A percentile compares a stretch with the other conserved stretches of the same genome.
phyloP scores from a whole-genome alignment of 2,888 invertebrate genomes.

The Zele albiditarsus region DNA sequence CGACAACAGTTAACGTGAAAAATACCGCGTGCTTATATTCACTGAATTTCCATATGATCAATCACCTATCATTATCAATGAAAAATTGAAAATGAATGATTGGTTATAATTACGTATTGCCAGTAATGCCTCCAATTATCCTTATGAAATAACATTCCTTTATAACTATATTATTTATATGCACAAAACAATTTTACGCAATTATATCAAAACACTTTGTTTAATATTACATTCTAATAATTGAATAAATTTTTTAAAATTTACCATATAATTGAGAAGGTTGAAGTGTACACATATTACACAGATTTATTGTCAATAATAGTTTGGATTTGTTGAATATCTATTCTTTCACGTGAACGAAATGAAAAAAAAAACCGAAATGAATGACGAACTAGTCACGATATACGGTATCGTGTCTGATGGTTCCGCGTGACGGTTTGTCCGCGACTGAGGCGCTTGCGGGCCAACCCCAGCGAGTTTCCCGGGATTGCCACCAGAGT shows the following conservation, averaged over 20 bases:
- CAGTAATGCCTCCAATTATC: neutral
- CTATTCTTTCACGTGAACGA: neutral
- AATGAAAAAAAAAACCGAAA: neutral
- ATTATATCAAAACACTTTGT: neutral
- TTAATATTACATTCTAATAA: neutral
- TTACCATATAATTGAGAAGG: neutral
- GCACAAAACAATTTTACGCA: neutral
- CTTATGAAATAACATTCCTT: neutral
- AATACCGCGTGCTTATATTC: neutral
- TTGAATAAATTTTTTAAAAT: neutral
- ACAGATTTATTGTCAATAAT: neutral
- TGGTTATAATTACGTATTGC: neutral
- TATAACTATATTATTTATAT: neutral
- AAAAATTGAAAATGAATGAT: neutral
- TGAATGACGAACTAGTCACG: conserved; percentile 42
- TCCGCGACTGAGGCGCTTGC: conserved; percentile 66
- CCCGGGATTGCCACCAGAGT: conserved; percentile 61
- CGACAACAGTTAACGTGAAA: neutral
- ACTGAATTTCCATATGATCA: neutral
- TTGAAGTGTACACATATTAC: neutral
- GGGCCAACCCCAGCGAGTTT: conserved; percentile 65
- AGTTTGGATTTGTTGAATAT: neutral
- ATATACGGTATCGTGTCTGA: conserved; percentile 46
- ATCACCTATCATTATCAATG: neutral
- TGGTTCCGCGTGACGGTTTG: conserved; percentile 63